Evolutionary conservation across 2,797 vertebrate species (phyloP).

Genomic region (Heterohyrax brucei): DNA sequence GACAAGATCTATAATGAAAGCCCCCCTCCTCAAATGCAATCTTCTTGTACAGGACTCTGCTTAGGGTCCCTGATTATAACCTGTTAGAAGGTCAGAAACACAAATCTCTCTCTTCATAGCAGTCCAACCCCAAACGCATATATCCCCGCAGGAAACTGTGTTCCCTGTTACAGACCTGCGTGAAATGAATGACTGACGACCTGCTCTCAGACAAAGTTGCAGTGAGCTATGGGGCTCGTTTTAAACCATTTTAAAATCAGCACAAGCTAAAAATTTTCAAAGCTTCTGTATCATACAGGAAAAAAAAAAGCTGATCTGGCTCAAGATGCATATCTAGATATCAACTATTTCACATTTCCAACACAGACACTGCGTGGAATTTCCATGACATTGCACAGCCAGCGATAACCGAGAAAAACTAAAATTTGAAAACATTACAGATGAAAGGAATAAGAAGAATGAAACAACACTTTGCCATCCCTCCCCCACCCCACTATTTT

Average conservation of each 20-base stretch:
- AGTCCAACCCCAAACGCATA: neutral
- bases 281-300: constrained; percentile 56
- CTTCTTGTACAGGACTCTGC: neutral
- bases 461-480: constrained; percentile 53
- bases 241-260: constrained; percentile 52
- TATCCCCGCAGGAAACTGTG: constrained; percentile 8
- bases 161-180: neutral
- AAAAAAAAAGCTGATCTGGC: constrained; percentile 60
- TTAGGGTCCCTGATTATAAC: neutral
- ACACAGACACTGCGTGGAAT: constrained; percentile 63
- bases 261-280: constrained; percentile 22
- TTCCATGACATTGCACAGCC: constrained; percentile 69
- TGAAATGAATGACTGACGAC: accelerated
- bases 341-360: constrained; percentile 57
- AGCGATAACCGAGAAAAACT: neutral
- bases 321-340: constrained; percentile 17
- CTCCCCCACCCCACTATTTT: constrained; percentile 43
- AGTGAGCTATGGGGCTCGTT: constrained; percentile 57
- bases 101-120: neutral
- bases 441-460: constrained; percentile 70
- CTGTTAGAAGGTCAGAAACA: neutral
- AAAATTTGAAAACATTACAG: constrained; percentile 70
- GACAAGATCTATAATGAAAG: too few relatives aligned
- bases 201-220: neutral
- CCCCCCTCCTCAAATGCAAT: neutral